Conservation (phyloP, 2,888 invertebrate genomes). For the Metellina segmentata region DNA sequence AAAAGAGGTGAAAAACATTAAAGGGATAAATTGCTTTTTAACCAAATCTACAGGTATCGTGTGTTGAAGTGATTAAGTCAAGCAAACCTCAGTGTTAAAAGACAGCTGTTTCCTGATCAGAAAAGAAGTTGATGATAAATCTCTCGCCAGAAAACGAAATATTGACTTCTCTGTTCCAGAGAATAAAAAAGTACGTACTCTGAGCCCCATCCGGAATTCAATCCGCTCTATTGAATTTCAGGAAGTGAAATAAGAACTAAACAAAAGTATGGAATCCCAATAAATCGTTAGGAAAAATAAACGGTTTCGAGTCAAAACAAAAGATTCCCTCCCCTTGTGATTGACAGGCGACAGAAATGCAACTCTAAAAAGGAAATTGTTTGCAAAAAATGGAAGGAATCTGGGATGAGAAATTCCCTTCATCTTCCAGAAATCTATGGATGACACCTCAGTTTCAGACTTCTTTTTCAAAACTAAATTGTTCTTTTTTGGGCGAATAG, state of each 20-base stretch:
- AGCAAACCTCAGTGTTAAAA: background rate
- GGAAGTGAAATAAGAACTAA: constrained; percentile 33
- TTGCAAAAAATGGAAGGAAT: constrained; percentile 26
- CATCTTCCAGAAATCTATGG: background rate
- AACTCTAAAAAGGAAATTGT: constrained; percentile 34
- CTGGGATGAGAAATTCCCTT: background rate
- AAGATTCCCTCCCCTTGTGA: constrained; percentile 42
- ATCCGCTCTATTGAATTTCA: constrained; percentile 40
- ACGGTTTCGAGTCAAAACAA: constrained; percentile 60
- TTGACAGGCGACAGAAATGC: constrained; percentile 55
- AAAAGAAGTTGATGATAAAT: constrained; percentile 14
- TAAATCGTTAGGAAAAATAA: constrained; percentile 66
- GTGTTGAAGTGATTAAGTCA: background rate
- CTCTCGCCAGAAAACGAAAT: constrained; percentile 3
- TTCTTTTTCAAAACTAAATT: background rate
- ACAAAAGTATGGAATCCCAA: constrained; percentile 54
- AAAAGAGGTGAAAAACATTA: too few species aligned
- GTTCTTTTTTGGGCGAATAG: background rate
- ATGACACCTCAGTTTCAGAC: background rate
- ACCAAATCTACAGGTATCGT: background rate
- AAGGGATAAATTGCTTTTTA: background rate
- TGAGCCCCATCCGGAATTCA: constrained; percentile 14
- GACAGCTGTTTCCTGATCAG: background rate
- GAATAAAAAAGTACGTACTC: background rate
- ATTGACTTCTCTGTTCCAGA: constrained; percentile 22